Conservation (phyloP, 2,797 vertebrate species). For the Otus scops region DNA sequence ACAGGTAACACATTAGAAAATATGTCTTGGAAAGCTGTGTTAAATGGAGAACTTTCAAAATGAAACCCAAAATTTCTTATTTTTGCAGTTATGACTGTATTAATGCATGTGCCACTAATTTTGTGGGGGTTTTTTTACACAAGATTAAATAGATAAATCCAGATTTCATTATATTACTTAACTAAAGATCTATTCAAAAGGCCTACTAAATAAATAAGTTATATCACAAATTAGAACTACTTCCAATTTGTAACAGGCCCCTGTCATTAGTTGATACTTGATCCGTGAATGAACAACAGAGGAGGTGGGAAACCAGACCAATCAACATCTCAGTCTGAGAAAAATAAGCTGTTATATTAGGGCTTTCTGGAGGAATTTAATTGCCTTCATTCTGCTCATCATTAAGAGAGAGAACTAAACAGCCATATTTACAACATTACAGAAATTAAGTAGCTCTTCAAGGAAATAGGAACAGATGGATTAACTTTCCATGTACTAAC, state of each 20-base stretch:
- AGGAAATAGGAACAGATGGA: not conserved
- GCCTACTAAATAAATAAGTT: not conserved
- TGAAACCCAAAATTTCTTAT: accelerated
- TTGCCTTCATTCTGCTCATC: not conserved
- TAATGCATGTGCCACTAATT: not conserved
- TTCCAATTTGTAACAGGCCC: not conserved
- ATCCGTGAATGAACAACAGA: not conserved
- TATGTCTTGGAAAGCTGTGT: not conserved
- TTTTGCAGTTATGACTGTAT: not conserved
- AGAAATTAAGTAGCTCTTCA: not conserved
- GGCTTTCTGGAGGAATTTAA: not conserved
- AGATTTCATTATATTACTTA: not conserved
- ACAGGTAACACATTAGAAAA: not conserved
- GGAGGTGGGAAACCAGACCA: not conserved
- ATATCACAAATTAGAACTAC: not conserved
- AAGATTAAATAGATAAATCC: not conserved
- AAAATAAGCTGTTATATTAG: not conserved
- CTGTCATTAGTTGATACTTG: not conserved
- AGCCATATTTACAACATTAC: not conserved
- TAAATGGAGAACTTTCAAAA: not conserved
- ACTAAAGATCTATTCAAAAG: not conserved
- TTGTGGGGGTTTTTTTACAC: accelerated
- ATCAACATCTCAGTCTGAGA: not conserved
- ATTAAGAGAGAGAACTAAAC: not conserved
- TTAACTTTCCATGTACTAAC: not conserved